Conservation (phyloP, 2,113 vertebrate species). For the Cheirogaleus medius region DNA sequence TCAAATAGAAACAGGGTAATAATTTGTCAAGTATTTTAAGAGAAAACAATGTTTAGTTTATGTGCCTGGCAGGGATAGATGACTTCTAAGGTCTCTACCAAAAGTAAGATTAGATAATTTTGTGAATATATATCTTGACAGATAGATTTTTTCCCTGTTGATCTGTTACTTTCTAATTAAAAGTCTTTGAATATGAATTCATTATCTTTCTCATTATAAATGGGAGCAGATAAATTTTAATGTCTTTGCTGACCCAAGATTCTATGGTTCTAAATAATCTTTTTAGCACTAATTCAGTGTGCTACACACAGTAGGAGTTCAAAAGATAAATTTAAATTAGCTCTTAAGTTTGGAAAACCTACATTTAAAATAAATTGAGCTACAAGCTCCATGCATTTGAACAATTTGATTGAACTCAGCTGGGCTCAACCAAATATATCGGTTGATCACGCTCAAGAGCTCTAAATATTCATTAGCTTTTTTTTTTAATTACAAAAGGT, state of each 20-base stretch:
- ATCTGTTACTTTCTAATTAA: not conserved
- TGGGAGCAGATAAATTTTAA: slow-evolving; percentile 24
- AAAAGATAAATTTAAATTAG: slow-evolving; percentile 60
- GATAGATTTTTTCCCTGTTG: not conserved
- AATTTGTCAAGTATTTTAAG: not conserved
- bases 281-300: slow-evolving; percentile 30
- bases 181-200: not conserved
- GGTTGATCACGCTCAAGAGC: slow-evolving; percentile 21
- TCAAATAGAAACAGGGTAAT: slow-evolving; percentile 18
- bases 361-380: slow-evolving; percentile 37
- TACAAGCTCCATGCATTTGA: slow-evolving; percentile 23
- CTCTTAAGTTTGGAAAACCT: slow-evolving; percentile 33
- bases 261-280: not conserved
- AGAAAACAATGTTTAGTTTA: not conserved
- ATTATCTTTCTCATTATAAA: slow-evolving; percentile 38
- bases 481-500: slow-evolving; percentile 39
- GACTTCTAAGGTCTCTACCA: not conserved
- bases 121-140: not conserved
- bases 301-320: slow-evolving; percentile 16
- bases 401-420: slow-evolving; percentile 34
- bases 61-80: not conserved
- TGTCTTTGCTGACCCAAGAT: not conserved
- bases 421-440: slow-evolving; percentile 18
- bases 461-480: slow-evolving; percentile 53
- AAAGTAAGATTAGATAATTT: slow-evolving; percentile 41